Base-by-base conservation (phyloP, 2,888 invertebrate genomes). In the Metacarcinus magister region DNA sequence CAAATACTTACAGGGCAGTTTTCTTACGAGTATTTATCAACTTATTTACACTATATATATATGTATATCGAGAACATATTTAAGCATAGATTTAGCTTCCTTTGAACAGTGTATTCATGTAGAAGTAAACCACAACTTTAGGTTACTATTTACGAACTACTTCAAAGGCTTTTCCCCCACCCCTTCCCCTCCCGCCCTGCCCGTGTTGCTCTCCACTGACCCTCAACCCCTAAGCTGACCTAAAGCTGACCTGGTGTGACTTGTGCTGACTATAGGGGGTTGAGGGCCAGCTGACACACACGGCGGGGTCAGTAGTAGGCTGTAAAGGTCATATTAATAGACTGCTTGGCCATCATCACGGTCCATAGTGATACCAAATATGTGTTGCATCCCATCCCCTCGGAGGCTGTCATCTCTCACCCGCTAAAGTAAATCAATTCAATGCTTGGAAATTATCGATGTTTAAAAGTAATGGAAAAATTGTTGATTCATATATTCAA, bases 181-280 rank as follows among this genome's bases (percentile, higher is more conserved):
- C 44, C 44, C 7, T 16, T 19, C 87, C 75, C 44, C 28, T 23
- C 48, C 46, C 13, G 60, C 16, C 28, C 28, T 16, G 75, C n/a
- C 75, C n/a, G 87, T 82, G 94, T 44, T 23, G 32, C 48, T 94
- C 4, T 54, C 92, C 54, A 92, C 92, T 60, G 92, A 23, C 92
- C 60, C 39, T 54, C 54, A 19, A 39, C 92, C 87, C 39, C 13
- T 10, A 87, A 28, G 75, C 10, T 87, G 87, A 87, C 87, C n/a
- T 32, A 10, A 87, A 19, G 87, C 87, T 87, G 87, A 87, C 87
- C 28, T 82, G 75, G n/a, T 2, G 39, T 87, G 87, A 87, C 87
- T 87, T 39, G 87, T 87, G 87, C 87, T 87, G 87, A 87, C 87
- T 87, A 8, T 87, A 87, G 87, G 39, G 87, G 87, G 87, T 19